Base-by-base conservation (phyloP, 2,797 vertebrate species). In the Cynodonichthys magdalenae region DNA sequence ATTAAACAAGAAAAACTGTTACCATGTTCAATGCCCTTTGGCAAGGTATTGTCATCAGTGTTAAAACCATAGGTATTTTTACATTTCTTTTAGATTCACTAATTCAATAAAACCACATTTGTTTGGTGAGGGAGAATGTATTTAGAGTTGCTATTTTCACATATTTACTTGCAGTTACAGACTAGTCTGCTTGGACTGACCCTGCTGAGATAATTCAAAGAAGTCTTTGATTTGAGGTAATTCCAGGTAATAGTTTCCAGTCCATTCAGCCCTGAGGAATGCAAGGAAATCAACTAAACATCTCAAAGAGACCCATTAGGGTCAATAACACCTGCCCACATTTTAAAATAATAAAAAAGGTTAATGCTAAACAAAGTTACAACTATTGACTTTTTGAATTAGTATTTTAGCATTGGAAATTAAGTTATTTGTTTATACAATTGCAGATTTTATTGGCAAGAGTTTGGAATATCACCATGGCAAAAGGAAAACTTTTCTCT, bases 181-280 rank as follows among this genome's bases (percentile, higher is more conserved):
- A 52, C 67, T 14, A 46, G 64, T 64, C 62, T 52, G 66, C 64
- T 87, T 73, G 45, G 81, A 89, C 77, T 70, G 84, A 90, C 89
- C 83, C 83, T 70, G 66, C 80, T 75, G 81, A 82, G 84, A 85
- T 90, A 89, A 90, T 80, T 74, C 84, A 80, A 91, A 80, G 77
- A 85, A 64, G 86, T 80, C 84, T 89, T 90, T 90, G 90, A 91
- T 91, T 91, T 82, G 78, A 78, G 66, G 85, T 90, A 89, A 92
- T 91, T 87, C 87, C 85, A 92, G 89, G 92, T 91, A 93, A 92
- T 89, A 70, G 90, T 79, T 91, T 90, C 91, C 91, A 90, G 89
- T 85, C 29, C 76, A 71, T 88, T 88, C 84, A 83, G 80, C 66
- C 63, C 75, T 68, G 63, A 71, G 83, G 87, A 90, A 91, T 89